A percentile compares a stretch with the other conserved stretches of the same genome.
These are phyloP conservation scores for Camelus dromedarius DNA, from an alignment of 2,113 vertebrate genomes.

Conservation along the genomic window DNA sequence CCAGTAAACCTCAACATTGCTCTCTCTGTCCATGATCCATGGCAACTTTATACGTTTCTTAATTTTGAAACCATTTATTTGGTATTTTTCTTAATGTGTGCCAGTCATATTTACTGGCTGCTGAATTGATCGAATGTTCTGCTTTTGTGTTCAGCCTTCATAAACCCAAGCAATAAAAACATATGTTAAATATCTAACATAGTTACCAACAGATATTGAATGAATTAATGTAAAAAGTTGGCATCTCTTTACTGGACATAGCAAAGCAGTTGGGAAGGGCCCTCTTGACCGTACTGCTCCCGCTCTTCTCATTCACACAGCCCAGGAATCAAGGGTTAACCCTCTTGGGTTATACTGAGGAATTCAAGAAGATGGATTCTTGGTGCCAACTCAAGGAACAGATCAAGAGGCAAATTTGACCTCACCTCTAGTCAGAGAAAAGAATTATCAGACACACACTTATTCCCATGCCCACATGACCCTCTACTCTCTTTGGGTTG, in stretches of 20 bases:
- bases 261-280: neutral
- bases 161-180: neutral
- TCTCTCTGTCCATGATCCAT: neutral
- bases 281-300: rapidly evolving
- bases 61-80: neutral
- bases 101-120: neutral
- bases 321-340: neutral
- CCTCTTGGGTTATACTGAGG: neutral
- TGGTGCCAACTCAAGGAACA: neutral
- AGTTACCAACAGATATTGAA: neutral
- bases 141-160: neutral
- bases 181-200: neutral
- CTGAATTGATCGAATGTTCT: neutral
- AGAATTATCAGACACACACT: neutral
- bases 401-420: neutral
- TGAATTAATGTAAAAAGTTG: neutral
- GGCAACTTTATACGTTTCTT: neutral
- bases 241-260: neutral
- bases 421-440: neutral
- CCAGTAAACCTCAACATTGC: neutral
- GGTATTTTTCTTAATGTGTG: neutral
- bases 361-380: neutral
- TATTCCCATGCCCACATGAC: rapidly evolving
- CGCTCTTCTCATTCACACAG: neutral
- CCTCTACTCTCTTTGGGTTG: no score